Percentiles rank a stretch among this genome's conserved stretches.
phyloP scores from a whole-genome alignment of 2,888 invertebrate genomes.

The Esperia sulphurella region DNA sequence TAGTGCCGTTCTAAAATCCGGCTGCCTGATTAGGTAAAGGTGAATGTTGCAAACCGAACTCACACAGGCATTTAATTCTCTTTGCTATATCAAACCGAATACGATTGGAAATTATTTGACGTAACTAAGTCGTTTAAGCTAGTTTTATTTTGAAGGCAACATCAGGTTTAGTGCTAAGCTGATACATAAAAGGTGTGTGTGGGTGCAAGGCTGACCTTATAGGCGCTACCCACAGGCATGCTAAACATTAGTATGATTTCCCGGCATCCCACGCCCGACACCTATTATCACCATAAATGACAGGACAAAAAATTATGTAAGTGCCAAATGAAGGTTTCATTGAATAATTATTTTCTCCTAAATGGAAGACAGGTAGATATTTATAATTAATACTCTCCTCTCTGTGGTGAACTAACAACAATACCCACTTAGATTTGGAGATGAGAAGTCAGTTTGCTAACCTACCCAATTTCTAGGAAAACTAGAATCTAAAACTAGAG shows the following conservation, averaged over 20 bases:
- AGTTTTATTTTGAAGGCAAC: slow-evolving; percentile 12
- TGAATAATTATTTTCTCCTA: not conserved
- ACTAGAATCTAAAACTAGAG: too few species aligned
- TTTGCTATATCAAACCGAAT: slow-evolving; percentile 8
- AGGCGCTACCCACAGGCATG: slow-evolving; percentile 68
- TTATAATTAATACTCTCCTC: too few species aligned
- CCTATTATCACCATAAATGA: slow-evolving; percentile 57
- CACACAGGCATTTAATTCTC: slow-evolving; percentile 25
- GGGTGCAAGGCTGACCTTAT: slow-evolving; percentile 79
- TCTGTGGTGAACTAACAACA: too few species aligned
- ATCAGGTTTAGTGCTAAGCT: slow-evolving; percentile 51
- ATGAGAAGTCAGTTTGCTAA: too few species aligned
- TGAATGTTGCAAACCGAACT: slow-evolving; percentile 70
- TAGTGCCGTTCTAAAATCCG: slow-evolving; percentile 71
- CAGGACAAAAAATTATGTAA: slow-evolving; percentile 20
- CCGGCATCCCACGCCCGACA: slow-evolving; percentile 59
- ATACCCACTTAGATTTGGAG: too few species aligned
- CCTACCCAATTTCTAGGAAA: too few species aligned
- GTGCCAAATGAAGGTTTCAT: slow-evolving; percentile 1
- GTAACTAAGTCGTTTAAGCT: slow-evolving; percentile 22
- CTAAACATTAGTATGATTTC: slow-evolving; percentile 71
- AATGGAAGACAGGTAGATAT: too few species aligned
- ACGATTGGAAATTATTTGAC: slow-evolving; percentile 24
- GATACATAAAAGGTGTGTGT: slow-evolving; percentile 69
- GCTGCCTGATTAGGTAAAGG: slow-evolving; percentile 76